Base-by-base conservation (phyloP, 2,888 invertebrate genomes). In the Autographa gamma region DNA sequence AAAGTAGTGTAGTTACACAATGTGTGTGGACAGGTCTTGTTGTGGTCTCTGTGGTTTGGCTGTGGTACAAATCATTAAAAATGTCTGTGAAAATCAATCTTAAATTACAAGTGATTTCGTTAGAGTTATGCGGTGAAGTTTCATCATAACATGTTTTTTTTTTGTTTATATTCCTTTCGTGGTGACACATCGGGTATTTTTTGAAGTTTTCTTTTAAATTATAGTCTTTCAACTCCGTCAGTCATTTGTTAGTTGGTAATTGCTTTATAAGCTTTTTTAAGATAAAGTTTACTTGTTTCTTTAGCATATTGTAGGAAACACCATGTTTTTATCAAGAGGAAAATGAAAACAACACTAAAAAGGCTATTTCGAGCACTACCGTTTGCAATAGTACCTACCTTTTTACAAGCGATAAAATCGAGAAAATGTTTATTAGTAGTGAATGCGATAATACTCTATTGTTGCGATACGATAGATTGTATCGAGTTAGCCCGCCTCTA, bases 381-480 rank as follows among this genome's bases (percentile, higher is more conserved):
- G 61, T 73, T 60, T 41, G 6, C 48, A 68, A 63, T 60, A 66
- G 69, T 81, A 73, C 69, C 48, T 81, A 73, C 69, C 48, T 71
- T 77, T 65, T 76, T 63, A 63, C 60, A 31, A 70, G 63, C 74
- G 71, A 81, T 68, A 63, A 63, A 69, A 70, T 59, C 41, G 18
- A 68, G 43, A 67, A 75, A 72, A 64, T n/a, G 38, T 64, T 70
- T 70, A 76, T 80, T 72, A 73, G 69, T 31, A 71, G 19, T 66
- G 68, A 63, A 72, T 78, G 71, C 83, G 77, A 79, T 79, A 79
- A 73, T 54, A 52, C 58, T 43, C 68, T 43, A 80, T 76, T 80
- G 76, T 81, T 73, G 66, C 60, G 65, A 81, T 64, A 64, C 54
- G 59, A 32, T 32, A 16, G 71, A 62, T 68, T 58, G 69, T 31